These are phyloP conservation scores for Oophaga sylvatica DNA, from an alignment of 2,797 vertebrate genomes.

Conservation along the genomic window DNA sequence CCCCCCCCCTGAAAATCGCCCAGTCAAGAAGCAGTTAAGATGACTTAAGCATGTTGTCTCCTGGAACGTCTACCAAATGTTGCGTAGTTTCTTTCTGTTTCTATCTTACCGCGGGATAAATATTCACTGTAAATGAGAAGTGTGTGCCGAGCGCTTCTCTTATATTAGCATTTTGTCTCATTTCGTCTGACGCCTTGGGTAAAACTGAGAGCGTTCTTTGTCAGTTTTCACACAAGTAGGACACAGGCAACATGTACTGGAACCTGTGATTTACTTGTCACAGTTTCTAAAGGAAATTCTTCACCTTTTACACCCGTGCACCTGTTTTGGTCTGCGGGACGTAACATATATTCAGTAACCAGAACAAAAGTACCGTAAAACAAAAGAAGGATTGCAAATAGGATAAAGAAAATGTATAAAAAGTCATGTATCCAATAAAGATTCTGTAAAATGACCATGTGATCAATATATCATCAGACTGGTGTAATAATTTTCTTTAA, in stretches of 20 bases:
- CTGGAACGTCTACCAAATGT: not conserved
- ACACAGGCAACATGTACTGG: conserved; percentile 15
- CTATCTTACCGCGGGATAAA: conserved; percentile 34
- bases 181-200: conserved; percentile 43
- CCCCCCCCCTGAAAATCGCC: too few species aligned
- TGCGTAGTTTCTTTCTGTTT: not conserved
- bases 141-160: conserved; percentile 9
- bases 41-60: not conserved
- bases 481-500: too few species aligned
- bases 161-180: conserved; percentile 50
- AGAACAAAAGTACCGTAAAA: not conserved
- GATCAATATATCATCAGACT: not conserved
- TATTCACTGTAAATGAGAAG: conserved; percentile 54
- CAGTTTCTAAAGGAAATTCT: conserved; percentile 15
- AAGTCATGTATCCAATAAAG: not conserved
- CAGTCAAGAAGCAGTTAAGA: too few species aligned
- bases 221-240: conserved; percentile 42
- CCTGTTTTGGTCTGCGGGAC: conserved; percentile 20
- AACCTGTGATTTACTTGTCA: conserved; percentile 46
- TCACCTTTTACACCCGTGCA: conserved; percentile 1
- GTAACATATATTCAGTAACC: conserved; percentile 2
- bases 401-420: not conserved
- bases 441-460: not conserved
- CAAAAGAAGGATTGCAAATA: not conserved
- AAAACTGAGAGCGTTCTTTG: conserved; percentile 48